These are phyloP conservation scores for Chiloscyllium plagiosum DNA, from an alignment of 2,113 vertebrate species.

Conservation along the genomic window DNA sequence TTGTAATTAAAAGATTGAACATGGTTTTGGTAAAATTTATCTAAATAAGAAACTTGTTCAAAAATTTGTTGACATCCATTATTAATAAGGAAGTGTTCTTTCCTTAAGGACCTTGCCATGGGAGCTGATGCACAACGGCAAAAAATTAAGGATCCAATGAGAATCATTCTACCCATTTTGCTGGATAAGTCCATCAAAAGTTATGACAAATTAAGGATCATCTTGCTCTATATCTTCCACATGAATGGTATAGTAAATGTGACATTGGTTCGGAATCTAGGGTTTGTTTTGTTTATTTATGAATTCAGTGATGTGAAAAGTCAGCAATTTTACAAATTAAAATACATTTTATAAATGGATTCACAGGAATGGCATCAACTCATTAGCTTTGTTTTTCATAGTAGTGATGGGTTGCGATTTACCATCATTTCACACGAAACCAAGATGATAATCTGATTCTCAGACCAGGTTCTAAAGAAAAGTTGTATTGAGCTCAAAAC, in stretches of 20 bases:
- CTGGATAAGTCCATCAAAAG: constrained; percentile 67
- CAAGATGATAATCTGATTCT: not conserved
- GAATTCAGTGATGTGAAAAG: not conserved
- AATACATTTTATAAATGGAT: not conserved
- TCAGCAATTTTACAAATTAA: not conserved
- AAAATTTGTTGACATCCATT: not conserved
- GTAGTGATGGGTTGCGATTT: not conserved
- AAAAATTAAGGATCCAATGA: constrained; percentile 90
- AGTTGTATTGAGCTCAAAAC: too few species aligned
- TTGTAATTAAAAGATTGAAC: not conserved
- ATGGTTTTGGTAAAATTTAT: not conserved
- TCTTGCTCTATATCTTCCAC: constrained; percentile 93
- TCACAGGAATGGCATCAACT: not conserved
- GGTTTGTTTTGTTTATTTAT: not conserved
- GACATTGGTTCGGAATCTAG: not conserved
- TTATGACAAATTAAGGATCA: constrained; percentile 86
- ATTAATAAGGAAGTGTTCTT: not conserved
- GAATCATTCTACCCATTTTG: constrained; percentile 86
- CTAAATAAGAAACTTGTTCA: not conserved
- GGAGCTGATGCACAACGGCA: constrained; percentile 80
- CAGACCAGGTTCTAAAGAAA: not conserved
- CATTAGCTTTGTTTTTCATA: not conserved
- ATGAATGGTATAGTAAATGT: constrained; percentile 66
- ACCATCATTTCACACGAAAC: not conserved
- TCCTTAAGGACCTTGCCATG: constrained; percentile 81